phyloP scores from a whole-genome alignment of 2,113 vertebrate species.

The Oreochromis aureus region DNA sequence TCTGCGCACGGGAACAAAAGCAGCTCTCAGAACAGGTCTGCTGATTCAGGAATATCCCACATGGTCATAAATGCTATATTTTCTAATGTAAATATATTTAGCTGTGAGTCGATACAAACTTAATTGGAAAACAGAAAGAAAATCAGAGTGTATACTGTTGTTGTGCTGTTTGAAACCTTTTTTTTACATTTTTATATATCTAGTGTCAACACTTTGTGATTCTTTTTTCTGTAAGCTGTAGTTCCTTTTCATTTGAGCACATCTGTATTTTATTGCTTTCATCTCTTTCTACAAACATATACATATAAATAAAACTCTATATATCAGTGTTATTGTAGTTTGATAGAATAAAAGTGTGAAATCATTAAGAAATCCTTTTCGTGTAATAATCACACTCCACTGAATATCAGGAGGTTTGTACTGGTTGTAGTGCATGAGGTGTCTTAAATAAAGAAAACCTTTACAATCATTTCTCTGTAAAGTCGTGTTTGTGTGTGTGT shows the following conservation, averaged over 20 bases:
- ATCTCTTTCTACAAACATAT: not conserved
- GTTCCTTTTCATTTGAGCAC: slow-evolving; percentile 5
- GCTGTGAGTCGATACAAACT: not conserved
- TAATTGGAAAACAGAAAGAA: slow-evolving; percentile 8
- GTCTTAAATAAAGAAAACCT: slow-evolving; percentile 56
- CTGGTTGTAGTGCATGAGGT: slow-evolving; percentile 32
- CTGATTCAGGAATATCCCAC: slow-evolving; percentile 50
- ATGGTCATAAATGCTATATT: slow-evolving; percentile 13
- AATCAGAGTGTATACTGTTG: not conserved
- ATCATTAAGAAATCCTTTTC: slow-evolving; percentile 36
- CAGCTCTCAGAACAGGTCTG: slow-evolving; percentile 4
- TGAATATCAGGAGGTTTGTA: slow-evolving; percentile 4
- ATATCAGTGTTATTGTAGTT: slow-evolving; percentile 38
- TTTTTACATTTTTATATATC: slow-evolving; percentile 51
- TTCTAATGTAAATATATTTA: slow-evolving; percentile 28
- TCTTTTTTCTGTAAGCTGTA: slow-evolving; percentile 3
- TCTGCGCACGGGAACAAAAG: not conserved
- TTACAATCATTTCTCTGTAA: not conserved
- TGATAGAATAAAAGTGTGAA: not conserved
- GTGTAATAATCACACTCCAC: slow-evolving; percentile 53
- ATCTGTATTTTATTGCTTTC: slow-evolving; percentile 13
- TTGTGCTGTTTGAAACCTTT: slow-evolving; percentile 20
- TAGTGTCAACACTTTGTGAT: slow-evolving; percentile 30
- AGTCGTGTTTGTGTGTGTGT: not conserved
- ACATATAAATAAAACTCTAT: not conserved